These are phyloP conservation scores for Augochlorella aurata DNA, from an alignment of 2,888 invertebrate genomes.

Conservation along the genomic window DNA sequence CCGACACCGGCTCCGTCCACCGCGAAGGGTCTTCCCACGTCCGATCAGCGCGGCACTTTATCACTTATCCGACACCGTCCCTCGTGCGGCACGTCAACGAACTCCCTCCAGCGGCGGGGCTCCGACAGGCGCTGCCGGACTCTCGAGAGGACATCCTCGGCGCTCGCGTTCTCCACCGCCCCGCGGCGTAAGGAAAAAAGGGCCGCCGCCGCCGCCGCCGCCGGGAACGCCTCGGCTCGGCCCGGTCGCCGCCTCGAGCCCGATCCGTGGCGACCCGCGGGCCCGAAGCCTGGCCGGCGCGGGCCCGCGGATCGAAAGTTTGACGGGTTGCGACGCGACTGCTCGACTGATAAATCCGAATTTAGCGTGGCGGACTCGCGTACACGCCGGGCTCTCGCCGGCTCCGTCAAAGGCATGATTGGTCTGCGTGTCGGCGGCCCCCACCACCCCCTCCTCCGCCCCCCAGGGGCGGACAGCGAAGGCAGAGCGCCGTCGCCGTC, in stretches of 20 bases:
- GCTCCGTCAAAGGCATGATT: slow-evolving; percentile 73
- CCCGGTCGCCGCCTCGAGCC: background rate
- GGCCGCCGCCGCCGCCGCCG: slow-evolving; percentile 1
- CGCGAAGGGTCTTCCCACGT: slow-evolving; percentile 31
- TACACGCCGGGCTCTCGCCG: slow-evolving; percentile 74
- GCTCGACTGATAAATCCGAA: slow-evolving; percentile 64
- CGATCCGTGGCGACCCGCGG: background rate
- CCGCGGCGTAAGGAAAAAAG: slow-evolving; percentile 1
- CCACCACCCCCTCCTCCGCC: slow-evolving; percentile 62
- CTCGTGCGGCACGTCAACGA: slow-evolving; percentile 17
- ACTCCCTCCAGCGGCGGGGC: background rate
- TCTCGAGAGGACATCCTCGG: slow-evolving; percentile 31
- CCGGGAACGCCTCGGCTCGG: slow-evolving; percentile 49
- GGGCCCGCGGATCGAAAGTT: slow-evolving; percentile 52
- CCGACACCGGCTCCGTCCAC: slow-evolving; percentile 16
- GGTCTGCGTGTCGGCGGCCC: slow-evolving; percentile 70
- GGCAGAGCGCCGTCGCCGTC: slow-evolving; percentile 65
- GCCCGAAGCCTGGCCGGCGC: background rate
- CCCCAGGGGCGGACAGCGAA: slow-evolving; percentile 63
- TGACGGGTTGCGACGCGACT: slow-evolving; percentile 45
- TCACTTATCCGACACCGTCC: slow-evolving; percentile 47
- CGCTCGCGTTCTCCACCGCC: slow-evolving; percentile 52
- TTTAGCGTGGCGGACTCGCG: slow-evolving; percentile 65
- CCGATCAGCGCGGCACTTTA: slow-evolving; percentile 50
- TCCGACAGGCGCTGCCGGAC: background rate